Evolutionary conservation across 2,113 vertebrate species (phyloP), one percentile per base, ranked within the genome.

Genomic region (Numenius arquata): DNA sequence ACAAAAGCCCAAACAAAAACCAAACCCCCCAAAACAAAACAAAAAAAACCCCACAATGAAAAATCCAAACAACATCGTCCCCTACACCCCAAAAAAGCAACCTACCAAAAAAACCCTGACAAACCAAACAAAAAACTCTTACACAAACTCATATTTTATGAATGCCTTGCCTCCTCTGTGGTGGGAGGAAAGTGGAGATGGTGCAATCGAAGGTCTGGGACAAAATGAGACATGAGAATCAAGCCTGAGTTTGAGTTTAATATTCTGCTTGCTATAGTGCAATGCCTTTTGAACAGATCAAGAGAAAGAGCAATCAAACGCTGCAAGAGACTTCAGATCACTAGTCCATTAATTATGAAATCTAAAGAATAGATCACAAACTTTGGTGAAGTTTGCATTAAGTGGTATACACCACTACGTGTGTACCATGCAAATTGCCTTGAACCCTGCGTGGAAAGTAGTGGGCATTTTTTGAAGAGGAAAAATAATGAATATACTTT

Each of bases 401-500:
- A 81, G 27, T 5, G 11, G 48, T 48, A 2, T 6, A 52, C 9
- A 12, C 29, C 3, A 15, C 84, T 45, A 29, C 0, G 3, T 65
- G 65, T 56, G 52, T 26, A 36, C 61, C 38, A 29, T 91, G 80
- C 53, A 90, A 91, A 90, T 75, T 72, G 36, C 52, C 52, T 87
- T 70, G 66, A 76, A 74, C 25, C 22, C 67, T 29, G 6, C 2
- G 20, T 75, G 81, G 90, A 63, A 88, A 91, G 61, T 47, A 78
- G 88, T 40, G 86, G 80, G 65, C n/a, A 59, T 45, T 74, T 88
- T 76, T 21, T 50, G 59, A 81, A 89, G 63, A 88, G 68, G 48
- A 52, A 93, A 95, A 97, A 84, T 91, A 94, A 96, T 96, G 95
- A 86, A 86, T 96, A 86, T 26, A 32, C 92, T 96, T 92, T 84